Percentiles rank a stretch among this genome's conserved stretches.
phyloP scores from a whole-genome alignment of 2,888 invertebrate species.

The Pheosia gnoma region DNA sequence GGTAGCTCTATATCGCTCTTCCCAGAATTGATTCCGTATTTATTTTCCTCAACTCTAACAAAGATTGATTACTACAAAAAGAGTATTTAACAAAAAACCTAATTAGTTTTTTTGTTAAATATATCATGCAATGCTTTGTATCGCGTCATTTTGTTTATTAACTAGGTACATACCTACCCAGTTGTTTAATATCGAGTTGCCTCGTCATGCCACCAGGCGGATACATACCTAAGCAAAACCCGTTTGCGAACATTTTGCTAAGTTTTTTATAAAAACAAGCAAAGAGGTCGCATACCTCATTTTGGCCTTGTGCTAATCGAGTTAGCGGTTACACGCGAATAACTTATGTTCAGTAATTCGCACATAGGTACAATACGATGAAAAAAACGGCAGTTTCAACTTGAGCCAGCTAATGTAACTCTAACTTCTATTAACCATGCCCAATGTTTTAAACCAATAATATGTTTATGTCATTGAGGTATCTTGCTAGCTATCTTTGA shows the following conservation, averaged over 20 bases:
- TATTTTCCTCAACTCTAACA: constrained; percentile 8
- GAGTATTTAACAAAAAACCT: constrained; percentile 44
- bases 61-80: constrained; percentile 27
- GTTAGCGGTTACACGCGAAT: constrained; percentile 73
- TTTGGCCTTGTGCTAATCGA: constrained; percentile 78
- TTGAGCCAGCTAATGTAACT: constrained; percentile 27
- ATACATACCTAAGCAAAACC: constrained; percentile 56
- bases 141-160: constrained; percentile 42
- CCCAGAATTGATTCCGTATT: constrained; percentile 18
- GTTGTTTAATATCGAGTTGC: constrained; percentile 28
- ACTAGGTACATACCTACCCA: constrained; percentile 40
- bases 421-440: constrained; percentile 23
- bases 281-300: constrained; percentile 78
- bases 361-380: constrained; percentile 49
- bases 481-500: constrained; percentile 37
- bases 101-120: constrained; percentile 51
- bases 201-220: constrained; percentile 56
- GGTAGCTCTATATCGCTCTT: constrained; percentile 7
- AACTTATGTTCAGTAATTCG: constrained; percentile 67
- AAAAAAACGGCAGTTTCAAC: constrained; percentile 51
- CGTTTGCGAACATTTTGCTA: constrained; percentile 40
- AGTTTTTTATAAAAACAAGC: constrained; percentile 60
- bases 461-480: constrained; percentile 42
- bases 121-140: constrained; percentile 48
- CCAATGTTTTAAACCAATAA: constrained; percentile 41